phyloP scores from a whole-genome alignment of 2,113 vertebrate species.

The Nanorana parkeri region DNA sequence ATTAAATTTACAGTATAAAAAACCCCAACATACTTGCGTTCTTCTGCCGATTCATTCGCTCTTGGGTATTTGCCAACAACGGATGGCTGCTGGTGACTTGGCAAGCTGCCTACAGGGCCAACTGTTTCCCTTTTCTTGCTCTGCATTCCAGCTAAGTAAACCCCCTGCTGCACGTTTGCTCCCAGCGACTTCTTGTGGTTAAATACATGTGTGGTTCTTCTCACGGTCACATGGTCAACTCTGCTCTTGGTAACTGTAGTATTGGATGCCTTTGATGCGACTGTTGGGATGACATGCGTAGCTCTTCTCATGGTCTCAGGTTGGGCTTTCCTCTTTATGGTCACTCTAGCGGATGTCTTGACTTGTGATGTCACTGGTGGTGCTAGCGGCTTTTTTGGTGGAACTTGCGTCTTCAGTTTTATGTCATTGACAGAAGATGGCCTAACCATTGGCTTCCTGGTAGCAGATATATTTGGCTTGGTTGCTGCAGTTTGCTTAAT shows the following conservation, averaged over 20 bases:
- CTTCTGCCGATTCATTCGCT: conserved; percentile 72
- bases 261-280: conserved; percentile 63
- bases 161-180: not conserved
- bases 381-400: conserved; percentile 13
- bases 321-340: conserved; percentile 24
- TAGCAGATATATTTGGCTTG: conserved; percentile 1
- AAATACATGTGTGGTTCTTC: conserved; percentile 37
- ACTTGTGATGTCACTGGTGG: conserved; percentile 68
- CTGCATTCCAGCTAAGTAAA: not conserved
- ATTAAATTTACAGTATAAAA: not conserved
- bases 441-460: conserved; percentile 48
- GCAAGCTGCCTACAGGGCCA: not conserved
- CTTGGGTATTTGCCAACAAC: conserved; percentile 66
- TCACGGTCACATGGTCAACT: conserved; percentile 36
- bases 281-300: conserved; percentile 43
- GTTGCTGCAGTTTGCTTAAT: conserved; percentile 50
- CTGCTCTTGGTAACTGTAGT: conserved; percentile 44
- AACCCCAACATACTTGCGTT: conserved; percentile 75
- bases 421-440: conserved; percentile 47
- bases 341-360: conserved; percentile 54
- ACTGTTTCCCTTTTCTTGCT: not conserved
- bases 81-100: conserved; percentile 26
- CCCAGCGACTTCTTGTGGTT: conserved; percentile 42
- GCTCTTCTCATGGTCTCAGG: too few relatives aligned
- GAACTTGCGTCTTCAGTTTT: conserved; percentile 46